Evolutionary conservation across 2,113 vertebrate genomes (phyloP).

Genomic region (Upupa epops): DNA sequence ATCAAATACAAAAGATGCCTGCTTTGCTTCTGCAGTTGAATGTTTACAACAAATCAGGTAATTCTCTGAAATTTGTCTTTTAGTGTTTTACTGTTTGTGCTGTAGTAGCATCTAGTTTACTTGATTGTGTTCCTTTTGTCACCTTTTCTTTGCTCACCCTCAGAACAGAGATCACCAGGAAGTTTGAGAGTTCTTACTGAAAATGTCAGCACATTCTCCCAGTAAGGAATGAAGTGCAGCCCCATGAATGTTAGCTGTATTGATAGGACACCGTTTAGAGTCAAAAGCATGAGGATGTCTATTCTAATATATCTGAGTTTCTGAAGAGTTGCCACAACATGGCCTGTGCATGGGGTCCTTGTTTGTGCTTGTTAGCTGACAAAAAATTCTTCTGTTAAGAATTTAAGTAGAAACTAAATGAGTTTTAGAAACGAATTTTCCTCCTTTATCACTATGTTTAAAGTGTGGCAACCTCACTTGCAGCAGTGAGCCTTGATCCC

Average conservation of each 20-base stretch:
- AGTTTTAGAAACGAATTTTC: not conserved
- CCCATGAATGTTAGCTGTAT: not conserved
- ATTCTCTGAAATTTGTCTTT: not conserved
- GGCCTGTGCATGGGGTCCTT: not conserved
- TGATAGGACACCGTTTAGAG: not conserved
- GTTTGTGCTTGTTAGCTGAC: not conserved
- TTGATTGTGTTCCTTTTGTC: not conserved
- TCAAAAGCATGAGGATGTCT: not conserved
- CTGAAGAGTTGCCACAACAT: not conserved
- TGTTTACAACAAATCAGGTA: constrained; percentile 98
- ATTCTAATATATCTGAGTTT: not conserved
- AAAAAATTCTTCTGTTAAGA: not conserved
- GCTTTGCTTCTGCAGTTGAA: constrained; percentile 94
- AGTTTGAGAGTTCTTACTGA: not conserved
- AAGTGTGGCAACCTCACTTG: not conserved
- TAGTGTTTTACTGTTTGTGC: not conserved
- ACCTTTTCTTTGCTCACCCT: not conserved
- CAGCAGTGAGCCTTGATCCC: not conserved
- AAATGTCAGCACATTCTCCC: not conserved
- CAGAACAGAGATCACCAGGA: not conserved
- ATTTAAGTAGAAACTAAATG: not conserved
- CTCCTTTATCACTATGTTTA: not conserved
- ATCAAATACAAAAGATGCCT: constrained; percentile 88
- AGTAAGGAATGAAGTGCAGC: not conserved
- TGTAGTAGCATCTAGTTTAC: not conserved